Conservation (phyloP, 1,140 invertebrate species). For the Hylaeus volcanicus region DNA sequence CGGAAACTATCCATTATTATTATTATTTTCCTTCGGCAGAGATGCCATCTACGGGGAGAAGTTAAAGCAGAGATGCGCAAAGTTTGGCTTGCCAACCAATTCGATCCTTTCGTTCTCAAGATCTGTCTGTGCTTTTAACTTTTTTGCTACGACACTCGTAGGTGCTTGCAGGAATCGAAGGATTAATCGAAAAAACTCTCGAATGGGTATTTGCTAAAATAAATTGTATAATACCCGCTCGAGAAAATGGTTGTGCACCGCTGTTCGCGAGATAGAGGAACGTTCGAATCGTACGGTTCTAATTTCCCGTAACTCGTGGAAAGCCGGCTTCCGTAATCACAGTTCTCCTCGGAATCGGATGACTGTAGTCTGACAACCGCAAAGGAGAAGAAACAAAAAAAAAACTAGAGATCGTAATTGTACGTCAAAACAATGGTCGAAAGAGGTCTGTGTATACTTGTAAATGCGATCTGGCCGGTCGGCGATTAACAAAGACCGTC, state of each 20-base stretch:
- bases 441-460: slow-evolving; percentile 16
- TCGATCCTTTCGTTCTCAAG: no score
- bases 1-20: background rate
- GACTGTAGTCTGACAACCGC: background rate
- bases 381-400: background rate
- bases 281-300: background rate
- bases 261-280: background rate
- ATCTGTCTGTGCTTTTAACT: no score
- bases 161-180: no score
- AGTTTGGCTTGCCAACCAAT: no score
- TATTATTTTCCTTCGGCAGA: no score
- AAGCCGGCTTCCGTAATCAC: background rate
- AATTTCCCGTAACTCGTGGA: background rate
- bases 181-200: no score
- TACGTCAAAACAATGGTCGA: slow-evolving; percentile 65
- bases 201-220: no score
- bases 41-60: no score
- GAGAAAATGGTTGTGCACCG: no score
- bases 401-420: slow-evolving; percentile 49
- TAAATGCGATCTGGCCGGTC: slow-evolving; percentile 55
- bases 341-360: background rate
- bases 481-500: slow-evolving; percentile 72
- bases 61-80: no score
- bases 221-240: no score
- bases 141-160: no score